phyloP scores from a whole-genome alignment of 2,113 vertebrate genomes.

The Peromyscus maniculatus region DNA sequence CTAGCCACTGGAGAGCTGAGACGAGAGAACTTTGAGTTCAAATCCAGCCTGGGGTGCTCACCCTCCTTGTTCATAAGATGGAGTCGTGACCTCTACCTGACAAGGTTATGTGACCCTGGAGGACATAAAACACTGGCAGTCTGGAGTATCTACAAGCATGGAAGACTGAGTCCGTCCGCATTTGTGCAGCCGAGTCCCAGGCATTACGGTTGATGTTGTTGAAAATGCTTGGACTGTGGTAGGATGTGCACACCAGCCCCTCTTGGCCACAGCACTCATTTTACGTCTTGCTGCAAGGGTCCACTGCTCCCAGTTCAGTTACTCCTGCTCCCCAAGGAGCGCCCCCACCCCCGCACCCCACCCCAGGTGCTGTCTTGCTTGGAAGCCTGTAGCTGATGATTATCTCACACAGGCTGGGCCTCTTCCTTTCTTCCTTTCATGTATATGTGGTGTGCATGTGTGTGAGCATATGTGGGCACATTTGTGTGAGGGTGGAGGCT shows the following conservation, averaged over 20 bases:
- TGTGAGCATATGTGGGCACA: not conserved
- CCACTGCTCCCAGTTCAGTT: not conserved
- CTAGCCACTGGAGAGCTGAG: not conserved
- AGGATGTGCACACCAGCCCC: not conserved
- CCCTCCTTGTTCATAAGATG: not conserved
- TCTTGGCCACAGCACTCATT: not conserved
- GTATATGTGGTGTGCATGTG: not conserved
- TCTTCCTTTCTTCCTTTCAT: not conserved
- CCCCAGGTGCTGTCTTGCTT: not conserved
- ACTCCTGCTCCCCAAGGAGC: not conserved
- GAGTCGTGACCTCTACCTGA: not conserved
- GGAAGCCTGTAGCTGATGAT: not conserved
- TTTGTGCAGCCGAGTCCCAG: not conserved
- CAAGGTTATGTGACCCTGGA: not conserved
- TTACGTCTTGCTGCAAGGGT: not conserved
- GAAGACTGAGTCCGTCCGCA: not conserved
- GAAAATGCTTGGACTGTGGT: not conserved
- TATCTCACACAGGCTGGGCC: not conserved
- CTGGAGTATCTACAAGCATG: not conserved
- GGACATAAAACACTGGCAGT: not conserved
- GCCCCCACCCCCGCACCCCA: too few species aligned
- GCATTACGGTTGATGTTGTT: fast-evolving
- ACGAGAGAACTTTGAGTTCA: not conserved
- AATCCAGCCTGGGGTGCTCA: not conserved
- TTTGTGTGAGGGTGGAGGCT: not conserved